Evolutionary conservation across 2,113 vertebrate species (phyloP), one percentile per base, ranked within the genome.

Genomic region (Phocoena sinus): DNA sequence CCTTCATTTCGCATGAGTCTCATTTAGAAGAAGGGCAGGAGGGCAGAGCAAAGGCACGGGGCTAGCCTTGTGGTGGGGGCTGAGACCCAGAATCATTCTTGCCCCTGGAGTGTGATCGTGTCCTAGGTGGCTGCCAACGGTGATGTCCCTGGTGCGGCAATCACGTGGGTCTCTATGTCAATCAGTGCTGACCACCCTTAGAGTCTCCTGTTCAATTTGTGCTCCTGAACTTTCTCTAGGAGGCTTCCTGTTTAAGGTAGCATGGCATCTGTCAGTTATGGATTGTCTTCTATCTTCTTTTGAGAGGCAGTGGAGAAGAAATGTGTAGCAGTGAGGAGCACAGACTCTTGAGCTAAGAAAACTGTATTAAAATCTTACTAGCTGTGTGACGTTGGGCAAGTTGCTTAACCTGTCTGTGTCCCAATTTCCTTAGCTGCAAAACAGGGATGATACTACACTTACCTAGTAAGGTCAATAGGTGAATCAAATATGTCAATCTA

Each of bases 1-100:
- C 71, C 77, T 91, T 98, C 95, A 88, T 87, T 95, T 60, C 91
- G 26, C 80, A 26, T 31, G 60, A 63, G 95, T 84, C 94, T 98
- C 92, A 94, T 94, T 91, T 93, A 96, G 89, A 85, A 95, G 88
- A 87, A 82, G 12, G 77, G 53, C n/a, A 26, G 33, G 33, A 6
- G 36, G 85, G 33, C 44, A 41, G 47, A 41, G 65, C 0, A 2
- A 84, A 67, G 68, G 5, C 6, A 11, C 13, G 20, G 7, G 44
- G 25, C 31, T 6, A 28, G 28, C 44, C 67, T 87, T 0, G 0
- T 6, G 58, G 58, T 11, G 17, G 33, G 47, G 56, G 56, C 53
- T 56, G 41, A 38, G 62, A 20, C 60, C 56, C 21, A 18, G 36
- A 53, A 3, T 53, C n/a, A 21, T 21, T 83, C 26, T 31, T 14